These are phyloP conservation scores for Buphagus erythrorhynchus DNA, from an alignment of 2,797 vertebrate genomes.

Conservation along the genomic window DNA sequence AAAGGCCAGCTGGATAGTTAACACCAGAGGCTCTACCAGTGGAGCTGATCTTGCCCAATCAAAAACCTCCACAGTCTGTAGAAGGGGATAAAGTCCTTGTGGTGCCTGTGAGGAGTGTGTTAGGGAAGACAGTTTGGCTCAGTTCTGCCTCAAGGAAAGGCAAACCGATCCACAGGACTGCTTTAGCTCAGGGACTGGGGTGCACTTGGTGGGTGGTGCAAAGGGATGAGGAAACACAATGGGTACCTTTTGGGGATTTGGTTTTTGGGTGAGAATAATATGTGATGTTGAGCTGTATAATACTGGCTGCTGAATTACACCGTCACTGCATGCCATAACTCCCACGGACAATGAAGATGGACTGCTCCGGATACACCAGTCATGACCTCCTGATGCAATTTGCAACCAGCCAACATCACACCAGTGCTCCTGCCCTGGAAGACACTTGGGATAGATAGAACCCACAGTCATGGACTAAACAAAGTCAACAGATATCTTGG, in stretches of 20 bases:
- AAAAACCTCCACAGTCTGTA: rapidly evolving
- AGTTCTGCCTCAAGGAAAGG: not conserved
- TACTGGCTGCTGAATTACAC: rapidly evolving
- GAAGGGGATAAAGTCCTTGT: not conserved
- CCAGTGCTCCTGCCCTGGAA: not conserved
- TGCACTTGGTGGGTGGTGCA: not conserved
- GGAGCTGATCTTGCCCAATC: not conserved
- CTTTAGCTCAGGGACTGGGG: not conserved
- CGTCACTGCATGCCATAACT: not conserved
- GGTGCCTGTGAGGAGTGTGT: not conserved
- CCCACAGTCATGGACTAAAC: not conserved
- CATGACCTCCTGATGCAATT: not conserved
- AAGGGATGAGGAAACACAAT: not conserved
- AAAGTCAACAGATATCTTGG: not conserved
- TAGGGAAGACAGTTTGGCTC: not conserved
- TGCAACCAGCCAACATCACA: not conserved
- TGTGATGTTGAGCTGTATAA: not conserved
- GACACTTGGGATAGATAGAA: not conserved
- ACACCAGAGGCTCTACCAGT: not conserved
- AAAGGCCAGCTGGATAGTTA: not conserved
- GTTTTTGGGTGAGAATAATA: not conserved
- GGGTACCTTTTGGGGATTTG: not conserved
- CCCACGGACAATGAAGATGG: not conserved
- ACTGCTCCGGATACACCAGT: not conserved
- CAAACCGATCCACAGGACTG: rapidly evolving